Evolutionary conservation across 2,113 vertebrate species (phyloP), one percentile per base, ranked within the genome.

Genomic region (Pongo abelii): DNA sequence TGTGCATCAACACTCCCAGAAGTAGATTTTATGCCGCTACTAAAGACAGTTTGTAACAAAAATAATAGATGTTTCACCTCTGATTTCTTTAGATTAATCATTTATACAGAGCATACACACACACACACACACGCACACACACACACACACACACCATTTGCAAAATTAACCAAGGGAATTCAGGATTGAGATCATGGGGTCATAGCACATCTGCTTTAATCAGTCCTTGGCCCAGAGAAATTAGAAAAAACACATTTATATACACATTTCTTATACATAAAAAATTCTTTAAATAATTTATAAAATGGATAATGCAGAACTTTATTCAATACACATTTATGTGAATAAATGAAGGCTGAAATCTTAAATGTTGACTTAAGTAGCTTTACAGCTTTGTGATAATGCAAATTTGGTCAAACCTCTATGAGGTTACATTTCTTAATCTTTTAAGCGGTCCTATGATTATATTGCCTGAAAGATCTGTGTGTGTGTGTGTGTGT

Each of bases 301-400:
- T 43, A 18, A 85, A 86, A 64, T 97, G 7, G 3, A 17, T 64
- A 61, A 23, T 78, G 20, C 6, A 43, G n/a, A 79, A 0, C 27
- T 67, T 95, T 95, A 77, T 8, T 83, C 8, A 75, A 32, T 77
- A 50, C 52, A 46, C 38, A 87, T 83, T 96, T 93, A 52, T 74
- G 43, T 94, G 52, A 94, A 52, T 43, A 25, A 89, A 18, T 95
- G 59, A 91, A 69, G 88, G 27, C 77, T 80, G 25, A 67, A 72
- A 95, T 69, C 27, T 74, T 83, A 38, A 14, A 23, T 74, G 23
- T 80, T 83, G 48, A 22, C 40, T 84, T 89, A 52, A 5, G 6
- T 57, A 38, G 32, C 4, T 64, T 94, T 86, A 9, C 14, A 79
- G 48, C 8, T 92, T 48, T 78, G 32, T 95, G 46, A 22, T 55